Conservation (phyloP, 2,888 invertebrate genomes). For the Silvanus unidentatus region DNA sequence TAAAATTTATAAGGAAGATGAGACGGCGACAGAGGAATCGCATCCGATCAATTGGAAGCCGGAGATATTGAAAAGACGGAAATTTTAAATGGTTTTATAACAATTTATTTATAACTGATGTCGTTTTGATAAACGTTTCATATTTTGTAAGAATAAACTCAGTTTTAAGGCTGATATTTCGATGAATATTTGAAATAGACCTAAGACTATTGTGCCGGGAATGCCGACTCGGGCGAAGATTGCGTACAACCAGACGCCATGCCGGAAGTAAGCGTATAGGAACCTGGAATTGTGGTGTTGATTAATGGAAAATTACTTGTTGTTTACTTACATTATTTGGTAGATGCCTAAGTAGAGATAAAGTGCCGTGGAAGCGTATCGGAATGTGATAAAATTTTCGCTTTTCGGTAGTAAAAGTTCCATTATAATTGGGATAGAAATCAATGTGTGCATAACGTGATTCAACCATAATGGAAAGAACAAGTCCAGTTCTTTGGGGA, state of each 20-base stretch:
- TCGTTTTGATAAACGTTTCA: neutral
- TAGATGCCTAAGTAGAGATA: constrained; percentile 16
- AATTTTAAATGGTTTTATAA: constrained; percentile 58
- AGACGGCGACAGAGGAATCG: constrained; percentile 88
- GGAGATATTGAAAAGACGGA: constrained; percentile 86
- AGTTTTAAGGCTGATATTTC: too few species aligned
- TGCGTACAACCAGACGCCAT: constrained; percentile 50
- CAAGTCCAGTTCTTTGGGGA: constrained; percentile 49
- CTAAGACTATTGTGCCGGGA: too few species aligned
- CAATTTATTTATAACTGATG: too few species aligned
- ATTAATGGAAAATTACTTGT: too few species aligned
- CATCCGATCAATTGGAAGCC: constrained; percentile 98
- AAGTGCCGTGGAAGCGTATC: constrained; percentile 14
- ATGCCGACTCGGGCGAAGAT: constrained; percentile 50
- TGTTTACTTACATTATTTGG: constrained; percentile 21
- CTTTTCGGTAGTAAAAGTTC: constrained; percentile 44
- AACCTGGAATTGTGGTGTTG: constrained; percentile 23
- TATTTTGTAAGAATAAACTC: constrained; percentile 11
- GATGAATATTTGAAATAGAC: too few species aligned
- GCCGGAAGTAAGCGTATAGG: constrained; percentile 47
- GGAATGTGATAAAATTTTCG: constrained; percentile 18
- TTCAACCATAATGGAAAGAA: constrained; percentile 55
- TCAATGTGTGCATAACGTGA: constrained; percentile 55
- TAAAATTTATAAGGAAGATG: constrained; percentile 97
- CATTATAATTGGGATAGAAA: constrained; percentile 46